A percentile compares a stretch with the other conserved stretches of the same genome.
These are phyloP conservation scores for Hylia prasina DNA, from an alignment of 2,113 vertebrate genomes.

Conservation along the genomic window DNA sequence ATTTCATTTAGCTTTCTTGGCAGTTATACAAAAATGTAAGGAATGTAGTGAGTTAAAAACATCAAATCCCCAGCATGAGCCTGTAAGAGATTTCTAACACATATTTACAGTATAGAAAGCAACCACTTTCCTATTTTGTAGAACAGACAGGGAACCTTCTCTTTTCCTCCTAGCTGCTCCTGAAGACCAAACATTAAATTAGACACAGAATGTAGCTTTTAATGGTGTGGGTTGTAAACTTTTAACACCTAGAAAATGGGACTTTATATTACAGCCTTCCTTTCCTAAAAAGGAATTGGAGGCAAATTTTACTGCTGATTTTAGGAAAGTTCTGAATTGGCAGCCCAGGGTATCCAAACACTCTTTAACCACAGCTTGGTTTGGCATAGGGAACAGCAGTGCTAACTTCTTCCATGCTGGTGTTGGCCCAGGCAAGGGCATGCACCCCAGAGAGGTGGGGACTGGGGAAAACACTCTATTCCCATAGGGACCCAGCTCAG, in stretches of 20 bases:
- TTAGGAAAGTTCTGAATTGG: slow-evolving; percentile 40
- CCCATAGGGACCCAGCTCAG: background rate
- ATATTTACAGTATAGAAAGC: slow-evolving; percentile 70
- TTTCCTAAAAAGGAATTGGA: slow-evolving; percentile 53
- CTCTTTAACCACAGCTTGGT: slow-evolving; percentile 39
- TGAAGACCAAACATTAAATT: slow-evolving; percentile 32
- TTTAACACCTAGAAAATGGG: slow-evolving; percentile 35
- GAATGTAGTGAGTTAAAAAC: slow-evolving; percentile 84
- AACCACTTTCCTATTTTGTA: slow-evolving; percentile 55
- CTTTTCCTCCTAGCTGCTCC: slow-evolving; percentile 45
- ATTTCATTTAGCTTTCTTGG: slow-evolving; percentile 88
- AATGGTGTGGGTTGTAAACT: slow-evolving; percentile 2
- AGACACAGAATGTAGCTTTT: slow-evolving; percentile 20
- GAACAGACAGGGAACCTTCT: slow-evolving; percentile 47
- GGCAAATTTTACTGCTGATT: slow-evolving; percentile 43
- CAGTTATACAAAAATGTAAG: slow-evolving; percentile 84
- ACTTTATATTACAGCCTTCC: slow-evolving; percentile 19
- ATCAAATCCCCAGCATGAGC: slow-evolving; percentile 70
- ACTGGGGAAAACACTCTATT: background rate
- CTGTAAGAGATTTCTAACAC: slow-evolving; percentile 70
- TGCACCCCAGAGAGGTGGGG: background rate
- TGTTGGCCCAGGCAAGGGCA: background rate
- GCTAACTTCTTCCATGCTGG: background rate
- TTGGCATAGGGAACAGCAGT: background rate
- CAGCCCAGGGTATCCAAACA: slow-evolving; percentile 25